A percentile compares a stretch with the other conserved stretches of the same genome.
These are phyloP conservation scores for Orchesellides sinensis DNA, from an alignment of 2,888 invertebrate genomes.

Conservation along the genomic window DNA sequence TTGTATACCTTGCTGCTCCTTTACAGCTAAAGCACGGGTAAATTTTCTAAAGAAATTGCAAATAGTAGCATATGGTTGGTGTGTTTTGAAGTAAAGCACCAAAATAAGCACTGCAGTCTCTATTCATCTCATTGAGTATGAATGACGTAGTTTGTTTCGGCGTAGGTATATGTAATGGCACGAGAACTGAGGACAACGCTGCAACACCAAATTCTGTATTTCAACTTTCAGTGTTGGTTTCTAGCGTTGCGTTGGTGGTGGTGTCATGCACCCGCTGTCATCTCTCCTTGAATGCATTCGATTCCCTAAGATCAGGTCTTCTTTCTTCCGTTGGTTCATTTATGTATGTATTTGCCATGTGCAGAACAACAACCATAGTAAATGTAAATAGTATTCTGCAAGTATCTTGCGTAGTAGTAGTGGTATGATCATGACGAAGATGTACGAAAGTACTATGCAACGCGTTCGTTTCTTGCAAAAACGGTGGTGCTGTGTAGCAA, in stretches of 20 bases:
- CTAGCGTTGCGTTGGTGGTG: too few species aligned
- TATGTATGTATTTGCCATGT: slow-evolving; percentile 48
- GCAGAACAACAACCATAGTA: slow-evolving; percentile 31
- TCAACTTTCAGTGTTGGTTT: not conserved
- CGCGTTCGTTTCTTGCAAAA: not conserved
- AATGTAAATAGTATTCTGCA: not conserved
- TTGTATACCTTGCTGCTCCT: not conserved
- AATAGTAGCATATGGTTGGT: slow-evolving; percentile 16
- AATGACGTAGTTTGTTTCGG: slow-evolving; percentile 35
- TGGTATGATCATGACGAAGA: slow-evolving; percentile 5
- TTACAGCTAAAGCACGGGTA: too few species aligned
- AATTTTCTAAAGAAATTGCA: too few species aligned
- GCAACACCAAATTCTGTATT: not conserved
- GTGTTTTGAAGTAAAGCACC: not conserved
- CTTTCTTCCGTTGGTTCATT: not conserved
- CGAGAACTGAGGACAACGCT: not conserved
- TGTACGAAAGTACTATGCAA: not conserved
- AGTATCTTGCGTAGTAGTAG: not conserved
- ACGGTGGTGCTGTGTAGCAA: slow-evolving; percentile 31
- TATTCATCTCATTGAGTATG: not conserved
- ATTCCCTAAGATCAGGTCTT: not conserved
- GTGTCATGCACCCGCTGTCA: slow-evolving; percentile 55
- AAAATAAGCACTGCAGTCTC: not conserved
- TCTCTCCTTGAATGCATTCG: slow-evolving; percentile 43
- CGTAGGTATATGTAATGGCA: not conserved